A percentile compares a stretch with the other conserved stretches of the same genome.
Conservation (phyloP, 2,797 vertebrate genomes). For the Knipowitschia caucasica region DNA sequence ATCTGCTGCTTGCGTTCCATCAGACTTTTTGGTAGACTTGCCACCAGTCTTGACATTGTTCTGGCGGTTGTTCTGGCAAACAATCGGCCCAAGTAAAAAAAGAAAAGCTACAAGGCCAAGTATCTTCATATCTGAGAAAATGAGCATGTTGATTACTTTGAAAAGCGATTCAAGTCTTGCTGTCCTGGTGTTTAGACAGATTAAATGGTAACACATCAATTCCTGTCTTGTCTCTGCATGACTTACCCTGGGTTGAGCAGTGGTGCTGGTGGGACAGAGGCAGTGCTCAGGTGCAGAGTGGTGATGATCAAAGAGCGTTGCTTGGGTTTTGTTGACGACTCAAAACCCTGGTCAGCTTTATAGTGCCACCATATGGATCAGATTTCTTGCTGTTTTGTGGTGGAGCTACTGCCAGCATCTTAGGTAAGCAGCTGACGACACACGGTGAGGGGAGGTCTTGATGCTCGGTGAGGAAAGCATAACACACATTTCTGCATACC, state of each 20-base stretch:
- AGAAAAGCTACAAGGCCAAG: constrained; percentile 56
- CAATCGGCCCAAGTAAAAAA: constrained; percentile 65
- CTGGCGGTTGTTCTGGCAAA: constrained; percentile 65
- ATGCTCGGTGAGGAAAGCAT: constrained; percentile 68
- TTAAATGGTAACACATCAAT: background rate
- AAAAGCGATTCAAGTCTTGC: background rate
- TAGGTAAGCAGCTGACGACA: constrained; percentile 73
- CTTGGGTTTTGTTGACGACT: constrained; percentile 57
- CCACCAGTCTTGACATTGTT: constrained; percentile 53
- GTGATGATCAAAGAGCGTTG: constrained; percentile 39
- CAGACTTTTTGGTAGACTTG: constrained; percentile 62
- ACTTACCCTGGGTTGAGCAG: constrained; percentile 54
- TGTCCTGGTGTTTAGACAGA: background rate
- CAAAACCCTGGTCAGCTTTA: constrained; percentile 66
- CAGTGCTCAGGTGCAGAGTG: constrained; percentile 47
- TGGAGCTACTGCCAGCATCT: constrained; percentile 61
- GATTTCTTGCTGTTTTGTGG: constrained; percentile 69
- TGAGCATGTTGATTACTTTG: constrained; percentile 1
- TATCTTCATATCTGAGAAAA: constrained; percentile 66
- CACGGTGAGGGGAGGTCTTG: constrained; percentile 64
- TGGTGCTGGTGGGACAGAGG: constrained; percentile 43
- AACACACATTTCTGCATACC: constrained; percentile 74
- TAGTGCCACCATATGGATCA: constrained; percentile 73
- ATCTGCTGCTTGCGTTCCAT: constrained; percentile 50
- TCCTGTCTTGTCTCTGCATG: background rate